Evolutionary conservation across 2,888 invertebrate species (phyloP).

Genomic region (Orthosia cruda): DNA sequence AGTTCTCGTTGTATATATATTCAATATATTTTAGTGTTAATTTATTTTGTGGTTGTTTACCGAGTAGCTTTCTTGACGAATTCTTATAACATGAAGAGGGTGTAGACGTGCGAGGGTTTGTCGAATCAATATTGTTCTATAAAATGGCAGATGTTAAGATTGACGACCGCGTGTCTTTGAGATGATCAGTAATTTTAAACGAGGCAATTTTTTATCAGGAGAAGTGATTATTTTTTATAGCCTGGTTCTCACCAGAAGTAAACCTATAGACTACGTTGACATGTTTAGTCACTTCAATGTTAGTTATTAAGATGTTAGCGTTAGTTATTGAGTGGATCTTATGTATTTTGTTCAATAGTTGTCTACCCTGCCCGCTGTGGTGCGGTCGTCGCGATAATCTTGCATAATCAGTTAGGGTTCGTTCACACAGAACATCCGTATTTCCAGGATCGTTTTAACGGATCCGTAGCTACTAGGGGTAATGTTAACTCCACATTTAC

Average conservation of each 20-base stretch:
- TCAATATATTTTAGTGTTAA: constrained; percentile 44
- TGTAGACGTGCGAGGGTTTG: constrained; percentile 17
- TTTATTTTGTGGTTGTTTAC: constrained; percentile 60
- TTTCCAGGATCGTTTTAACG: no score
- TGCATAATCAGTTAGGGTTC: constrained; percentile 10
- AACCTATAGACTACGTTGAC: constrained; percentile 10
- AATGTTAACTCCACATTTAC: no score
- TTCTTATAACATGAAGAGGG: not conserved
- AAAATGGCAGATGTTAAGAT: not conserved
- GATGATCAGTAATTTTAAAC: not conserved
- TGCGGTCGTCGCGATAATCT: constrained; percentile 26
- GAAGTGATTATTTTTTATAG: not conserved
- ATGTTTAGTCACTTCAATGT: constrained; percentile 28
- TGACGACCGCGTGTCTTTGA: not conserved
- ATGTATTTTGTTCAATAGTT: constrained; percentile 31
- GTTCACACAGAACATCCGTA: no score
- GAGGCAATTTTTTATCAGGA: not conserved
- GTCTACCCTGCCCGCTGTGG: constrained; percentile 25
- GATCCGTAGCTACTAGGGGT: no score
- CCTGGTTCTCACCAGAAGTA: constrained; percentile 11
- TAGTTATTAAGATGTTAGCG: constrained; percentile 45
- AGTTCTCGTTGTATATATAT: constrained; percentile 15
- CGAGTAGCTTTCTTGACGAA: constrained; percentile 17
- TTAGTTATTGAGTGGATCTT: constrained; percentile 43
- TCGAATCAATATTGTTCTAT: not conserved